Base-by-base conservation (phyloP, 2,797 vertebrate species). In the Gila robusta region DNA sequence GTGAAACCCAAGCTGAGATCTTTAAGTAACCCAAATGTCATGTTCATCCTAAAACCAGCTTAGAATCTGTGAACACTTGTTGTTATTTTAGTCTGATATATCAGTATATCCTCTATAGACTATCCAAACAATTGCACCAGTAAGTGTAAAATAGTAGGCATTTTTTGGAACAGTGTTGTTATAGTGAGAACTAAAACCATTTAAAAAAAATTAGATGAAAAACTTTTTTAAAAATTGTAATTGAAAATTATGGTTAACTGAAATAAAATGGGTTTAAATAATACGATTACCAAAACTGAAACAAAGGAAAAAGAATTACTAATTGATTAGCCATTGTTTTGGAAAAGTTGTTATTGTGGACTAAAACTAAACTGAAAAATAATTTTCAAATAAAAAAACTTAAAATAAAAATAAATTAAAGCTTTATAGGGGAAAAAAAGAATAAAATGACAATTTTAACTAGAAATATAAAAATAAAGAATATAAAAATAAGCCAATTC, bases 111-210 rank as follows among this genome's bases (percentile, higher is more conserved):
- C n/a, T 52, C 10, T 64, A 12, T 12, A 73, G 66, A 49, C 41
- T 84, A 41, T 77, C n/a, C 64, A 85, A 52, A 70, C n/a, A 54
- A 79, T 37, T 9, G 16, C 59, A 26, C 74, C 32, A 82, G 26
- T 52, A 19, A n/a, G 56, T 54, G n/a, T 39, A n/a, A 56, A 21
- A 83, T 62, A 62, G 62, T 79, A 37, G 71, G 79, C 66, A 77
- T 49, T 80, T 79, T 82, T 64, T 52, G 49, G 56, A 74, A 28
- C 35, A 28, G 26, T 54, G 10, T 35, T 54, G 28, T 35, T 54
- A 19, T 74, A 49, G 26, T 49, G 7, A 49, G n/a, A 32, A 19
- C 44, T 28, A 73, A 5, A 49, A 17, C n/a, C 9, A 47, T 28
- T 28, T 6, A 7, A 7, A 7, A 39, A 35, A 35, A 35, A 67